Evolutionary conservation across 2,888 invertebrate species (phyloP), one percentile per base, ranked within the genome.

Genomic region (Metalampra italica): DNA sequence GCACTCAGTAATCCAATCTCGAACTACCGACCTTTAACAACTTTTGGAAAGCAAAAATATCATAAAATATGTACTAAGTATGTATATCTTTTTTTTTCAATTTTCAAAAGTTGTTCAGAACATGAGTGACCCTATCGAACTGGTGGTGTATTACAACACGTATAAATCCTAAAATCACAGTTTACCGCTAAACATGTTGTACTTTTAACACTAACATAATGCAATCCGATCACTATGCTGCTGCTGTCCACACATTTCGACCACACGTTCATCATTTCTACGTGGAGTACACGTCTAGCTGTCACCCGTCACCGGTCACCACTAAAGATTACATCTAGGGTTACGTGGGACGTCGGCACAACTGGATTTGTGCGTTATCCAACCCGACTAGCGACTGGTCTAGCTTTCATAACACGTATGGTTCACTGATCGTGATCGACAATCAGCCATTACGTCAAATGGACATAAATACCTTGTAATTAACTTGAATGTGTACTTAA

Each of bases 251-350:
- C 59, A 50, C 69, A 73, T 49, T 71, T 69, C 7, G 75, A 62
- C 75, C 75, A 77, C 59, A 71, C 59, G 55, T 64, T 68, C 61
- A 70, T 67, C 60, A 63, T 68, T 36, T 48, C 36, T 43, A 50
- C 44, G 37, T 40, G 7, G 9, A 34, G 12, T 7, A 13, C 42
- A 42, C 46, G 34, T 13, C 36, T 34, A 14, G 5, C 29, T 9
- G 13, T 29, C 22, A 41, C 9, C 22, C 22, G 22, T 22, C n/a
- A 29, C 15, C 15, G 14, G 9, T 5, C 15, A 29, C 29, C 8
- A 38, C 34, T 38, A 8, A 29, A 41, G 29, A 41, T 39, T 14
- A 29, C 41, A 41, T 9, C n/a, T 41, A 41, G 42, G 29, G 42
- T 30, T 42, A 29, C 36, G 11, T n/a, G 8, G 1, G 8, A 43